Conservation (phyloP, 2,113 vertebrate species). For the Nansenia antarctica region DNA sequence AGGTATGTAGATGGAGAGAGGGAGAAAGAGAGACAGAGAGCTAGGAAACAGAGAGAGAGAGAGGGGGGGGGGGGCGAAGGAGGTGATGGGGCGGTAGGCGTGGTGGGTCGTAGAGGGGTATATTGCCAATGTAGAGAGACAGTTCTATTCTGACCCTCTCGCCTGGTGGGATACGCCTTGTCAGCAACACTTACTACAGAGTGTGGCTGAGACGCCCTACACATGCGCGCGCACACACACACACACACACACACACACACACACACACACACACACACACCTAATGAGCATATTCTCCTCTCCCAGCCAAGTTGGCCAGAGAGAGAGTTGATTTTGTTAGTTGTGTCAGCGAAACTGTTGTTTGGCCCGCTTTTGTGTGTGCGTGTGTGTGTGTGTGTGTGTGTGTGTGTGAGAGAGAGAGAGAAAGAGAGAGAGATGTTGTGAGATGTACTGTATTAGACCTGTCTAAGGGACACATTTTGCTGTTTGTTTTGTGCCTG, state of each 20-base stretch:
- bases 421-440: constrained; percentile 40
- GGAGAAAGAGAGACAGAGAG: background rate
- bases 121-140: background rate
- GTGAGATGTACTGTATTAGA: constrained; percentile 52
- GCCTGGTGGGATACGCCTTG: constrained; percentile 27
- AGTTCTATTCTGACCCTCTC: constrained; percentile 34
- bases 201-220: background rate
- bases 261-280: background rate
- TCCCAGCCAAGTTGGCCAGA: background rate
- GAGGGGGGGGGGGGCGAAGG: background rate
- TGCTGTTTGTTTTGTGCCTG: constrained; percentile 69
- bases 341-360: constrained; percentile 66
- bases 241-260: constrained; percentile 4
- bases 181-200: constrained; percentile 38
- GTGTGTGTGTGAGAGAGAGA: background rate
- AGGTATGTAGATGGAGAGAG: background rate
- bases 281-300: background rate
- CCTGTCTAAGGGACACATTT: constrained; percentile 58
- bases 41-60: background rate
- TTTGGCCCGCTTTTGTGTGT: constrained; percentile 37
- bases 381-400: background rate
- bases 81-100: too few relatives aligned
- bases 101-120: constrained; percentile 13
- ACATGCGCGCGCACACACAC: constrained; percentile 25
- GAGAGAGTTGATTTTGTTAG: constrained; percentile 46